phyloP scores from a whole-genome alignment of 2,888 invertebrate genomes.

The Oxyteleia sp. region DNA sequence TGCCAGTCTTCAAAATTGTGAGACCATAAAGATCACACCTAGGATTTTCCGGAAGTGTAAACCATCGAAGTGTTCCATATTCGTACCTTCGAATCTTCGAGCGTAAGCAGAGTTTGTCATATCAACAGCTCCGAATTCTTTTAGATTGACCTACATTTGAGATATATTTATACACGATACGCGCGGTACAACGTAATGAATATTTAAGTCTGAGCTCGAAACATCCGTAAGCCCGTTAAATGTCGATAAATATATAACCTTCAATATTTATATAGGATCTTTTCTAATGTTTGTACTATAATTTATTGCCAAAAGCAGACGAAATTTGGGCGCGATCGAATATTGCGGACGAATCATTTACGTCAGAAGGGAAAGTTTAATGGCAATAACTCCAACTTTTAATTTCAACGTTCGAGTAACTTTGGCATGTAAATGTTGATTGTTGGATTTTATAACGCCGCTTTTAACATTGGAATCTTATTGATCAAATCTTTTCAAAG shows the following conservation, averaged over 20 bases:
- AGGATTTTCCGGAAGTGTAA: too few species aligned
- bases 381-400: constrained; percentile 1
- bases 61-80: too few species aligned
- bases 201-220: neutral
- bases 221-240: neutral
- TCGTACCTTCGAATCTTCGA: too few species aligned
- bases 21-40: too few species aligned
- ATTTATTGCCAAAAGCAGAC: constrained; percentile 6
- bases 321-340: constrained; percentile 21
- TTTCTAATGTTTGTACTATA: neutral
- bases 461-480: constrained; percentile 16
- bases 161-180: too few species aligned
- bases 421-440: constrained; percentile 24
- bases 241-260: neutral
- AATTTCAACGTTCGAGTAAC: constrained; percentile 12
- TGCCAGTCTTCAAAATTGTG: too few species aligned
- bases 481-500: constrained; percentile 24
- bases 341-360: neutral
- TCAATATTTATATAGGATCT: constrained; percentile 31
- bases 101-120: too few species aligned
- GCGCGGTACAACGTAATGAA: neutral
- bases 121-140: too few species aligned
- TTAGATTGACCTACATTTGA: too few species aligned
- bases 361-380: constrained; percentile 14
- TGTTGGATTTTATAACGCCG: constrained; percentile 14